These are phyloP conservation scores for Fukomys damarensis DNA, from an alignment of 2,113 vertebrate species.

Conservation along the genomic window DNA sequence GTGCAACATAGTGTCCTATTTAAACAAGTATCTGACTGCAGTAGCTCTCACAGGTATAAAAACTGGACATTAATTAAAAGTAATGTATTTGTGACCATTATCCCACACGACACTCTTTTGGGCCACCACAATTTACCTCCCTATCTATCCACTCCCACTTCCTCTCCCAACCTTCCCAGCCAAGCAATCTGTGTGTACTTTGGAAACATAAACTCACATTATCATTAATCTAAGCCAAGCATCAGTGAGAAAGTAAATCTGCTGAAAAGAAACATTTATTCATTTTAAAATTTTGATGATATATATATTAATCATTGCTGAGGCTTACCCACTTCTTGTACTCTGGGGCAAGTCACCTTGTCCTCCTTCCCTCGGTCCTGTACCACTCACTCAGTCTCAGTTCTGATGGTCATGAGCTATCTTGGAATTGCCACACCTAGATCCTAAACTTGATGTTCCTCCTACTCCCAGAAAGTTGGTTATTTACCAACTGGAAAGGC, in stretches of 20 bases:
- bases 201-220: slow-evolving; percentile 68
- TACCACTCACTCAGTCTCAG: background rate
- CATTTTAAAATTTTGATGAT: slow-evolving; percentile 69
- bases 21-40: background rate
- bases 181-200: background rate
- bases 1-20: background rate
- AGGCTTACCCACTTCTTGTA: background rate
- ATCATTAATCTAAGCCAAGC: slow-evolving; percentile 78
- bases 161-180: background rate
- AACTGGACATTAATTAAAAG: background rate
- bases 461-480: slow-evolving; percentile 29
- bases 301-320: slow-evolving; percentile 69
- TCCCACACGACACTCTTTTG: background rate
- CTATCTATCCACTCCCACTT: background rate
- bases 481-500: slow-evolving; percentile 29
- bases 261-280: slow-evolving; percentile 76
- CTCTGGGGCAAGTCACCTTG: background rate
- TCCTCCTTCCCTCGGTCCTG: background rate
- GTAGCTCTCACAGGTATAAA: background rate
- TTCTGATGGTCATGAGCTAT: background rate
- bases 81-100: background rate
- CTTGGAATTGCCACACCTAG: background rate
- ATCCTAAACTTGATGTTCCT: slow-evolving; percentile 34
- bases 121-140: background rate
- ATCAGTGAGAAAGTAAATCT: slow-evolving; percentile 78